Evolutionary conservation across 2,113 vertebrate genomes (phyloP).

Genomic region (Antechinus flavipes): DNA sequence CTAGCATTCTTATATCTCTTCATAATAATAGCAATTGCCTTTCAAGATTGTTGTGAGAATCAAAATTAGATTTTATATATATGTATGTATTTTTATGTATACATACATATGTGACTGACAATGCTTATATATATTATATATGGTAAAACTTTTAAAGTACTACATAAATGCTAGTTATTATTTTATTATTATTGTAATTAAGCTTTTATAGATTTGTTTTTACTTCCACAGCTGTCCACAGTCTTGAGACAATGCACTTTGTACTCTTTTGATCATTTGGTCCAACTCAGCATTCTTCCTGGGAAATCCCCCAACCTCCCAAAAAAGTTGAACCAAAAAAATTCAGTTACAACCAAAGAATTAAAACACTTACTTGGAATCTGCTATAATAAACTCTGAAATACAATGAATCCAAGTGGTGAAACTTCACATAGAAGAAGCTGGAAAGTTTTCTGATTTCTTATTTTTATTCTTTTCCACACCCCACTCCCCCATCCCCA

Average conservation of each 20-base stretch:
- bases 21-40: too few species aligned
- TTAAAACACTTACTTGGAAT: neutral
- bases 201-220: neutral
- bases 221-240: neutral
- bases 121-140: too few species aligned
- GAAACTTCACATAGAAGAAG: neutral
- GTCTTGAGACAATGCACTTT: neutral
- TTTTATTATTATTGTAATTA: neutral
- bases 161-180: neutral
- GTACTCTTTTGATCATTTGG: too few species aligned
- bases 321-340: neutral
- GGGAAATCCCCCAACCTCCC: neutral
- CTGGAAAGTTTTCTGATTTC: fast-evolving
- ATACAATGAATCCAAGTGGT: fast-evolving
- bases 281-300: neutral
- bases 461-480: fast-evolving
- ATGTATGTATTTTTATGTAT: too few species aligned
- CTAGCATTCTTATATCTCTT: too few species aligned
- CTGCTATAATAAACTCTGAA: fast-evolving
- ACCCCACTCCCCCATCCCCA: too few species aligned
- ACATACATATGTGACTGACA: too few species aligned
- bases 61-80: too few species aligned
- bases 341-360: too few species aligned
- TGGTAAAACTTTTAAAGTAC: neutral
- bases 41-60: too few species aligned